phyloP scores from a whole-genome alignment of 2,797 vertebrate species.

The Caiman crocodilus region DNA sequence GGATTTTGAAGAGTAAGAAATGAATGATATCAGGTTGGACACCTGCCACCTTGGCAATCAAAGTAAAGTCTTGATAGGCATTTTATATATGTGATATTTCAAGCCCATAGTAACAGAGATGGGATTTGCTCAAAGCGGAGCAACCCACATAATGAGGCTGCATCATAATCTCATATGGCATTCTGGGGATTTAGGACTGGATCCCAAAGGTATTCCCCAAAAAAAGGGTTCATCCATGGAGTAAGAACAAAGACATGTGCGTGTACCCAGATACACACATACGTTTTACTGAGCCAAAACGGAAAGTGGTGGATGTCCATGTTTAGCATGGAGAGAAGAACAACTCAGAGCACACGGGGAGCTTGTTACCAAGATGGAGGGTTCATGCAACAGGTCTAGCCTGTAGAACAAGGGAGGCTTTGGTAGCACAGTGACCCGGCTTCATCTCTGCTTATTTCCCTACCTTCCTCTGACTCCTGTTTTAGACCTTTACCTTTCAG shows the following conservation, averaged over 20 bases:
- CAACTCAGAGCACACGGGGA: too few relatives aligned
- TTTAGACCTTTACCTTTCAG: neutral
- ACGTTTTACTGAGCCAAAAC: too few relatives aligned
- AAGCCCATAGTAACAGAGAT: neutral
- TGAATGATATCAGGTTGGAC: neutral
- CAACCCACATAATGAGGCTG: neutral
- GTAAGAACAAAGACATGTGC: neutral
- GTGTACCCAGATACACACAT: accelerated
- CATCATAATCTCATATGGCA: neutral
- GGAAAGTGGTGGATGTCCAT: too few relatives aligned
- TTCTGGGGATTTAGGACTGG: neutral
- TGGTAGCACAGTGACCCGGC: neutral
- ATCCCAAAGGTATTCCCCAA: neutral
- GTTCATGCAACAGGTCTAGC: too few relatives aligned
- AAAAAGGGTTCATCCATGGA: neutral
- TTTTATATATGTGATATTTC: neutral
- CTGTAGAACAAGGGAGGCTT: too few relatives aligned
- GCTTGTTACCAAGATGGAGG: too few relatives aligned
- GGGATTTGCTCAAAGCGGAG: neutral
- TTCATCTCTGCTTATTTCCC: neutral
- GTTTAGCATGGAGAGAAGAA: too few relatives aligned
- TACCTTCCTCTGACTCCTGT: neutral
- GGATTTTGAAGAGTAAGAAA: neutral
- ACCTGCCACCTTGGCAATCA: neutral
- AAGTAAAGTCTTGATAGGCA: neutral